Conservation (phyloP, 2,797 vertebrate species). For the Sebastes matsubarae region DNA sequence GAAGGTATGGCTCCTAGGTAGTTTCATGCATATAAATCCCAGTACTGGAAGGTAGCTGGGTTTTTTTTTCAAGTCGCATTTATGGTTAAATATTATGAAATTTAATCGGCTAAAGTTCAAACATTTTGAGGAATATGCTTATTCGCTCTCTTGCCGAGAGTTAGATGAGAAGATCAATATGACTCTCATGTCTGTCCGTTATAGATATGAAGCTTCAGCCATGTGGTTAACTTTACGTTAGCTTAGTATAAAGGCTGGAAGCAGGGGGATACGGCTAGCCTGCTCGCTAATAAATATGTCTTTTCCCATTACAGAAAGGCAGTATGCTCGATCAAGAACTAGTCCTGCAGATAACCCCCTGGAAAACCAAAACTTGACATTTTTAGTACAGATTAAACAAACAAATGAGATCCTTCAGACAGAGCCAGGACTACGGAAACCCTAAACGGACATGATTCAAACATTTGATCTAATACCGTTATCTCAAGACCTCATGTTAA, state of each 20-base stretch:
- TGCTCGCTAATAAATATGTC: neutral
- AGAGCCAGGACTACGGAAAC: too few relatives aligned
- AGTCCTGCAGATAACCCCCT: neutral
- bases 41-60: neutral
- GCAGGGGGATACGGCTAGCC: neutral
- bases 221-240: neutral
- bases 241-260: neutral
- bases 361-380: neutral
- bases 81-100: neutral
- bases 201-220: neutral
- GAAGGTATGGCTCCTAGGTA: conserved; percentile 30
- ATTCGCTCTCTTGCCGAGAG: neutral
- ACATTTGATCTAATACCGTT: too few relatives aligned
- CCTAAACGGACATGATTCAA: too few relatives aligned
- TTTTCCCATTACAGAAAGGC: neutral
- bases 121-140: neutral
- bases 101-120: conserved; percentile 17
- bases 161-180: neutral
- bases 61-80: neutral
- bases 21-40: conserved; percentile 29
- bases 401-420: neutral
- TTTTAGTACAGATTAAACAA: neutral
- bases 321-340: neutral
- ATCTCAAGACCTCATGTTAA: too few relatives aligned
- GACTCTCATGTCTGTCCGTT: neutral